Conservation (phyloP, 2,797 vertebrate genomes). For the Hafferia zeledoni region DNA sequence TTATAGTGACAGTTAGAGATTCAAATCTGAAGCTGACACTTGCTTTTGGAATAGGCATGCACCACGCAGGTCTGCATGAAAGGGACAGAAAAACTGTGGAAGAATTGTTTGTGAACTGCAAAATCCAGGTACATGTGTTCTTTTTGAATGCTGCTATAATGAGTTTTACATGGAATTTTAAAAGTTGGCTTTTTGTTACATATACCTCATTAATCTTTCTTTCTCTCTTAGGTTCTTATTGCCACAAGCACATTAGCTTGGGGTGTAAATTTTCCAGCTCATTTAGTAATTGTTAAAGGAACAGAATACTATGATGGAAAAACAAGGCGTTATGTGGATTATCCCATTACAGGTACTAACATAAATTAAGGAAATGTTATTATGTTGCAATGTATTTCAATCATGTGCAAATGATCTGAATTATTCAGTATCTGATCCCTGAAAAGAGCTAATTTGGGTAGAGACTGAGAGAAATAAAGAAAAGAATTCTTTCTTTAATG, state of each 20-base stretch:
- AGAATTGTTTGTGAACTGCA: constrained; percentile 97
- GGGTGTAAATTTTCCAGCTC: constrained; percentile 98
- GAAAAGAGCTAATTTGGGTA: background rate
- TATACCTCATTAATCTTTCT: constrained; percentile 42
- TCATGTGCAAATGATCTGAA: background rate
- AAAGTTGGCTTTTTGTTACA: constrained; percentile 49
- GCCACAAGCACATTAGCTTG: constrained; percentile 97
- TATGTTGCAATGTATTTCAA: background rate
- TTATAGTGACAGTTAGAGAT: constrained; percentile 91
- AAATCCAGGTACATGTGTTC: constrained; percentile 89
- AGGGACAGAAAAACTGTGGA: constrained; percentile 94
- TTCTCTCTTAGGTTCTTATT: constrained; percentile 88
- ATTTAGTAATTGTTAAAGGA: constrained; percentile 97
- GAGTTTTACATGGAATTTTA: constrained; percentile 38
- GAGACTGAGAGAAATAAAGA: background rate
- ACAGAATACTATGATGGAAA: constrained; percentile 98
- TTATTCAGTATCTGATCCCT: background rate
- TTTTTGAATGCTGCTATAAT: background rate
- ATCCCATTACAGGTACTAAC: constrained; percentile 93
- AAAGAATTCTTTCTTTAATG: background rate
- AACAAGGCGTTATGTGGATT: constrained; percentile 95
- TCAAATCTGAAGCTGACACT: constrained; percentile 96
- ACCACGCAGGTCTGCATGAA: constrained; percentile 95
- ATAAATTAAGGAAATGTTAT: background rate
- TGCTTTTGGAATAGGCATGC: constrained; percentile 97